Base-by-base conservation (phyloP, 1,140 invertebrate species). In the Frieseomelitta varia region DNA sequence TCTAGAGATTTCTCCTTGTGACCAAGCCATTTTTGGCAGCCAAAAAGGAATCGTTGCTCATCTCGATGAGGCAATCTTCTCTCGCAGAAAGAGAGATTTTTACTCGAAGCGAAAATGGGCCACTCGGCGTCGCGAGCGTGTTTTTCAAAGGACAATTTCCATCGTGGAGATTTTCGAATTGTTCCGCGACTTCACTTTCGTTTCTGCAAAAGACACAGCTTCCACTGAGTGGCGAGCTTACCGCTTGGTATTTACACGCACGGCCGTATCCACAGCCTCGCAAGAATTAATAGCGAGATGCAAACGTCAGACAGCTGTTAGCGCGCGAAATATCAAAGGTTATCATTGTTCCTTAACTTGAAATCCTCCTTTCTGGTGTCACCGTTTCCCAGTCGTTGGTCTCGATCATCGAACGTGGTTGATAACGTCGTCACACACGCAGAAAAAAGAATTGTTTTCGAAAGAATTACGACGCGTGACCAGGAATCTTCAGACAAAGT, bases 241-340 rank as follows among this genome's bases (percentile, higher is more conserved):
- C 14, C 77, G 34, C 15, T 91, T 89, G 81, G 72, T 87, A 89
- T 91, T 89, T 89, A 69, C 74, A 80, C 47, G 67, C 80, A 80
- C 80, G 77, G 15, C 15, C 61, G 68, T 63, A 39, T 74, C 30
- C 61, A 71, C 58, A 58, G 61, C 56, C 78, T 81, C 78, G 88
- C 27, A 61, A 56, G 82, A 90, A 89, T 90, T 88, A 88, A 88
- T 80, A 81, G 80, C 73, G 65, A 90, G 72, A 86, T 58, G 47
- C 72, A 63, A 88, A 69, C 79, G 81, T 65, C 55, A 88, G 68
- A 69, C 71, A 75, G 78, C 76, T 88, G 84, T 84, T 87, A 56
- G 63, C 82, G 58, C 21, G 69, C 51, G 39, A 91, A 91, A 91
- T 91, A 68, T 81, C 88, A 91, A 75, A 79, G 86, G 90, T 91